Conservation (phyloP, 1,140 invertebrate species). For the Contarinia nasturtii region DNA sequence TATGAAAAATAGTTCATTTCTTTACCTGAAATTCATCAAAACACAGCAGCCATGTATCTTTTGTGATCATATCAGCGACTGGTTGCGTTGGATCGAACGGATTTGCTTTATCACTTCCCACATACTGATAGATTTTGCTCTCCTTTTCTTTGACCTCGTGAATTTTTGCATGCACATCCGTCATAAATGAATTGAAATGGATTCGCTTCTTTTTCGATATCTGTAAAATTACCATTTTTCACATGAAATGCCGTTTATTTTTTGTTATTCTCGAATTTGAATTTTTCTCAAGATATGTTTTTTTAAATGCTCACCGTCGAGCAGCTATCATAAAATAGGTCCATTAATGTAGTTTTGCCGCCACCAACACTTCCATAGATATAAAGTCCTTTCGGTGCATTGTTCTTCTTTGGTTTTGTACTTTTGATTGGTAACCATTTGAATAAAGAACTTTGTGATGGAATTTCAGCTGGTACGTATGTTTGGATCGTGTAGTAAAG, state of each 20-base stretch:
- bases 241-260: no score
- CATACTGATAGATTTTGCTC: constrained; percentile 32
- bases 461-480: constrained; percentile 31
- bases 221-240: constrained; percentile 11
- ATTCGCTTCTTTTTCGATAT: constrained; percentile 57
- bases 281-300: no score
- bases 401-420: constrained; percentile 8
- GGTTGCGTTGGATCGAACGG: constrained; percentile 88
- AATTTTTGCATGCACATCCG: constrained; percentile 78
- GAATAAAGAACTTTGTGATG: constrained; percentile 18
- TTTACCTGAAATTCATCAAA: constrained; percentile 99
- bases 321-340: constrained; percentile 79
- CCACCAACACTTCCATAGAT: constrained; percentile 75
- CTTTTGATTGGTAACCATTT: constrained; percentile 24
- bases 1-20: no score
- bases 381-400: constrained; percentile 57
- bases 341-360: constrained; percentile 98
- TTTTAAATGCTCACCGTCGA: constrained; percentile 25
- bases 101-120: constrained; percentile 38
- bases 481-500: constrained; percentile 42
- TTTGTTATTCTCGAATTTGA: not conserved
- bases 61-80: constrained; percentile 68
- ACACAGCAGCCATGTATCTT: constrained; percentile 81
- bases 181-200: constrained; percentile 97
- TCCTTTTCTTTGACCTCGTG: constrained; percentile 60